Evolutionary conservation across 1,140 invertebrate species (phyloP).

Genomic region (Cylas formicarius): DNA sequence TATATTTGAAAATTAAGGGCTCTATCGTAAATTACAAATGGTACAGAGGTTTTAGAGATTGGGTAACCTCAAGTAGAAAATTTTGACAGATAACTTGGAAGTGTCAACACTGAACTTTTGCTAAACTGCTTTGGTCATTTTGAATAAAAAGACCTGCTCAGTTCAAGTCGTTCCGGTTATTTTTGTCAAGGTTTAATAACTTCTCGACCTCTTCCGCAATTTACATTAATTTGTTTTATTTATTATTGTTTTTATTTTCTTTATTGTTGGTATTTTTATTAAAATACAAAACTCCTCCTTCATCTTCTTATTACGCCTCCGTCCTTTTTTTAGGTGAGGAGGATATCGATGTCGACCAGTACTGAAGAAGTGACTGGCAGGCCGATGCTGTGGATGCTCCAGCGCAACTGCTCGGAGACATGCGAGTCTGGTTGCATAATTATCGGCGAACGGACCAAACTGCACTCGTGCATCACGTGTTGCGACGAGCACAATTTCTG

Average conservation of each 20-base stretch:
- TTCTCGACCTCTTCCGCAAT: neutral
- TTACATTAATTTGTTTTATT: neutral
- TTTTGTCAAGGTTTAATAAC: neutral
- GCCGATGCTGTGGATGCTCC: slow-evolving; percentile 71
- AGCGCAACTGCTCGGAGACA: slow-evolving; percentile 70
- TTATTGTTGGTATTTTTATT: slow-evolving; percentile 1
- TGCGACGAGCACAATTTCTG: slow-evolving; percentile 69
- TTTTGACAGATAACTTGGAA: no score
- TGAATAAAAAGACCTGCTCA: no score
- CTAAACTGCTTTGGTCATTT: no score
- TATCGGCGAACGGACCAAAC: slow-evolving; percentile 76
- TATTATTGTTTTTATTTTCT: no score
- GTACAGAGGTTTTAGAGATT: no score
- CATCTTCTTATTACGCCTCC: neutral
- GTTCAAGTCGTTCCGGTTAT: no score
- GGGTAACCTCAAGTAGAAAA: no score
- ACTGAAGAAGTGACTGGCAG: slow-evolving; percentile 71
- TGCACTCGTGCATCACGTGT: slow-evolving; percentile 76
- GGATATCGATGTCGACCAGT: slow-evolving; percentile 75
- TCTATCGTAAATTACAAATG: no score
- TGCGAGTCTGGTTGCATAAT: slow-evolving; percentile 81
- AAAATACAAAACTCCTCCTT: no score
- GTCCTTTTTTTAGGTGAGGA: slow-evolving; percentile 57
- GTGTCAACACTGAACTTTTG: no score
- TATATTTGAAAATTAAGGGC: no score